These are phyloP conservation scores for Onthophagus sagittarius DNA, from an alignment of 2,888 invertebrate genomes.

Conservation along the genomic window DNA sequence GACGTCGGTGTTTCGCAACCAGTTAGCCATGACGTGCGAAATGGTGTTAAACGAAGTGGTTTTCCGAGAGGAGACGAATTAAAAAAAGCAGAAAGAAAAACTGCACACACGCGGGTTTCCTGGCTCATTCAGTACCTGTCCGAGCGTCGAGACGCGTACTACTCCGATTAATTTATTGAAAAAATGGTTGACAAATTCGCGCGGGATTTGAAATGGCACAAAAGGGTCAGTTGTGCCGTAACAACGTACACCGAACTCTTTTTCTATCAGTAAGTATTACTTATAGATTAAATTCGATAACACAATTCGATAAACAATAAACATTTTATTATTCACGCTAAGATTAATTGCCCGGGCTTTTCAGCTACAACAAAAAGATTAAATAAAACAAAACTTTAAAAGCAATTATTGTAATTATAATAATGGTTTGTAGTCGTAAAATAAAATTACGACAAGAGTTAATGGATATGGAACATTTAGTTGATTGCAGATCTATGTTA, in stretches of 20 bases:
- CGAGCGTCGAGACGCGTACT: background rate
- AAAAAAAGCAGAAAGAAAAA: background rate
- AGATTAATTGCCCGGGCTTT: no score
- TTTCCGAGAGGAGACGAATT: background rate
- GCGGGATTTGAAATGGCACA: conserved; percentile 36
- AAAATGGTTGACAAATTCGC: conserved; percentile 28
- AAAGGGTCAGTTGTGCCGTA: conserved; percentile 41
- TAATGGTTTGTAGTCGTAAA: no score
- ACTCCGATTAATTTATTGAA: background rate
- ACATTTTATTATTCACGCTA: background rate
- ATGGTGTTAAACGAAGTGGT: background rate
- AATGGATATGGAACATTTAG: no score
- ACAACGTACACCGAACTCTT: conserved; percentile 41
- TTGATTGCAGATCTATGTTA: no score
- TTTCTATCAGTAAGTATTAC: conserved; percentile 43
- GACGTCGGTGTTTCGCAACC: background rate
- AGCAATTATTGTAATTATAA: no score
- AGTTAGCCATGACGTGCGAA: background rate
- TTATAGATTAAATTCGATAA: background rate
- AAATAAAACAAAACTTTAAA: no score
- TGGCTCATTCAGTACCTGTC: background rate
- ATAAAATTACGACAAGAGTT: no score
- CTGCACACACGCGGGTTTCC: background rate
- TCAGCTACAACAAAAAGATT: no score
- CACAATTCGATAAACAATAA: background rate